Percentiles rank a stretch among this genome's conserved stretches.
These are phyloP conservation scores for Urosaurus nigricauda DNA, from an alignment of 2,797 vertebrate species.

Conservation along the genomic window DNA sequence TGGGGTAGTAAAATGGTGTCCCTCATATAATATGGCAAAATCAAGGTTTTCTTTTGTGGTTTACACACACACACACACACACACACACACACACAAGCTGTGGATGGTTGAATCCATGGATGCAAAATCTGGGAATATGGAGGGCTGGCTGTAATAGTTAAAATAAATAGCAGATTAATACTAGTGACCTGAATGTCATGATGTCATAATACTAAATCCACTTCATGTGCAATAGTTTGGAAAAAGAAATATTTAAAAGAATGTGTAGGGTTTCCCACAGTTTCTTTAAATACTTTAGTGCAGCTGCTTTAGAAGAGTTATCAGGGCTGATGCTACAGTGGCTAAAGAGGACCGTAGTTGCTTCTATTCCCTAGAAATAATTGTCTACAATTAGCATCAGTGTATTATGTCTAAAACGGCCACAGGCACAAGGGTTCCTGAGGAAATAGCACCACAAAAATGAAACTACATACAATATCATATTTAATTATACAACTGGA, in stretches of 20 bases:
- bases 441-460: background rate
- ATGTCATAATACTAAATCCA: background rate
- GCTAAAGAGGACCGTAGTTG: background rate
- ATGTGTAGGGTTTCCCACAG: background rate
- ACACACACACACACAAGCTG: too few relatives aligned
- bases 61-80: too few relatives aligned
- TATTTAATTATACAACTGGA: background rate
- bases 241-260: background rate
- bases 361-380: background rate
- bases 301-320: background rate
- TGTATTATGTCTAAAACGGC: conserved; percentile 5
- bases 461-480: background rate
- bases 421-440: background rate
- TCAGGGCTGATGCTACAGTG: background rate
- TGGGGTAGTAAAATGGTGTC: too few relatives aligned
- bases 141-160: too few relatives aligned
- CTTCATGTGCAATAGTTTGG: background rate
- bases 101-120: too few relatives aligned
- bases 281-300: background rate
- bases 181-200: background rate
- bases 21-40: too few relatives aligned
- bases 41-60: too few relatives aligned
- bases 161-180: too few relatives aligned
- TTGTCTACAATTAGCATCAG: background rate
- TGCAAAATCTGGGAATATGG: too few relatives aligned